Evolutionary conservation across 64 coral and sea anemone species (phyloP).

Genomic region (Montipora cactus): DNA sequence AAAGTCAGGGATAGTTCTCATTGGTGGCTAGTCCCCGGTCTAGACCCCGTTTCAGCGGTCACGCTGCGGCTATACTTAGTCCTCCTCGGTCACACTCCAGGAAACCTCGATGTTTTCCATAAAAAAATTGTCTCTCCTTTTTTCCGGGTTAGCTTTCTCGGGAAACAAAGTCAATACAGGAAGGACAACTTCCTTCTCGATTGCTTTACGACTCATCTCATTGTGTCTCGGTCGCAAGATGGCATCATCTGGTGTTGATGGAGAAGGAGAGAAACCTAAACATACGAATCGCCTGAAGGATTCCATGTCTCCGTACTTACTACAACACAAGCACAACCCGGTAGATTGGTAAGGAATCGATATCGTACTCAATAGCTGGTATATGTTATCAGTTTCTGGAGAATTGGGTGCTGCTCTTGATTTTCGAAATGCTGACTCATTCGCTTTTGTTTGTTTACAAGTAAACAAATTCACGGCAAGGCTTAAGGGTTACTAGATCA

Average conservation of each 20-base stretch:
- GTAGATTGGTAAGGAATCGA: slow-evolving; percentile 84
- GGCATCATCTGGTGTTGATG: slow-evolving; percentile 41
- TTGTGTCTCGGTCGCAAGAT: slow-evolving; percentile 18
- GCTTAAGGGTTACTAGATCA: too few species aligned
- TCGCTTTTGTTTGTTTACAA: not conserved
- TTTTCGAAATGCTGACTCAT: not conserved
- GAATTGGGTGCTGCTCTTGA: not conserved
- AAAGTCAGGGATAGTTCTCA: too few species aligned
- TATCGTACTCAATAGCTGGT: too few species aligned
- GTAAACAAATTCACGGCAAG: too few species aligned
- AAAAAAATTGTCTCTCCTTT: not conserved
- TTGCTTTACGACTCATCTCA: not conserved
- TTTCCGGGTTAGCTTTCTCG: not conserved
- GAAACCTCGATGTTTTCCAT: not conserved
- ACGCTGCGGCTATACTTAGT: not conserved
- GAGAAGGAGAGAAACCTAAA: slow-evolving; percentile 66
- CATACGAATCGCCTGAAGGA: slow-evolving; percentile 87
- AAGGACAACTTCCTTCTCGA: not conserved
- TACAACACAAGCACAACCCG: slow-evolving; percentile 96
- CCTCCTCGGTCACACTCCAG: not conserved
- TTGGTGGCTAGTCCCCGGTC: too few species aligned
- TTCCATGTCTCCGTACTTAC: slow-evolving; percentile 94
- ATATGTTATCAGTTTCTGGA: not conserved
- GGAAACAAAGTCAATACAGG: not conserved
- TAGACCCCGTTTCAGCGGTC: too few species aligned